Evolutionary conservation across 2,888 invertebrate genomes (phyloP).

Genomic region (Neelides folsomi): DNA sequence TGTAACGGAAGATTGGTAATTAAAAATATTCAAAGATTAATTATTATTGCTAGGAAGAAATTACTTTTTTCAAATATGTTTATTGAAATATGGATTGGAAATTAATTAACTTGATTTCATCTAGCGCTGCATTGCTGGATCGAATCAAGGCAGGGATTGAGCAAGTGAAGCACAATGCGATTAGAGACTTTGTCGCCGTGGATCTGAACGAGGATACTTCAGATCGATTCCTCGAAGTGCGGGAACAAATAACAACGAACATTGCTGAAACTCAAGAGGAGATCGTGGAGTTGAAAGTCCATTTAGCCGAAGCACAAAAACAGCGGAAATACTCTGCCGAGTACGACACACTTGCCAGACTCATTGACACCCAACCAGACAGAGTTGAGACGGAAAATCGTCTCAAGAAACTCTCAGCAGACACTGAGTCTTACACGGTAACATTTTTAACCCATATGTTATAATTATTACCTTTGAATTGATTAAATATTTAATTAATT

Average conservation of each 20-base stretch:
- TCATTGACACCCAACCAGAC: conserved; percentile 80
- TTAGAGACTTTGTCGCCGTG: not conserved
- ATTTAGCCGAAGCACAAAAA: conserved; percentile 31
- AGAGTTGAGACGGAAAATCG: conserved; percentile 60
- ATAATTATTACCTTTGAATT: not conserved
- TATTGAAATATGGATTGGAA: too few species aligned
- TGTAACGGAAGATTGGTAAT: too few species aligned
- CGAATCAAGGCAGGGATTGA: not conserved
- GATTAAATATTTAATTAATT: too few species aligned
- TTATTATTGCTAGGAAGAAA: too few species aligned
- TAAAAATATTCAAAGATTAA: too few species aligned
- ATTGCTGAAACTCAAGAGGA: conserved; percentile 66
- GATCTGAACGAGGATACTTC: too few species aligned
- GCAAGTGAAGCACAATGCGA: not conserved
- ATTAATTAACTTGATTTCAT: not conserved
- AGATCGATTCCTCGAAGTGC: too few species aligned
- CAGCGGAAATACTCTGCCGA: conserved; percentile 71
- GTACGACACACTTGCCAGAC: conserved; percentile 81
- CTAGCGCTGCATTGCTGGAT: not conserved
- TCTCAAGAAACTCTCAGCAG: conserved; percentile 56
- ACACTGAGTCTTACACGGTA: conserved; percentile 51
- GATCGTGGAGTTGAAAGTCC: conserved; percentile 61
- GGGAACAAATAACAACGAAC: conserved; percentile 56
- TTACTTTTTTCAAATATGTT: too few species aligned
- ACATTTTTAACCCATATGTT: conserved; percentile 12